Evolutionary conservation across 1,140 invertebrate species (phyloP).

Genomic region (Dryas iulia): DNA sequence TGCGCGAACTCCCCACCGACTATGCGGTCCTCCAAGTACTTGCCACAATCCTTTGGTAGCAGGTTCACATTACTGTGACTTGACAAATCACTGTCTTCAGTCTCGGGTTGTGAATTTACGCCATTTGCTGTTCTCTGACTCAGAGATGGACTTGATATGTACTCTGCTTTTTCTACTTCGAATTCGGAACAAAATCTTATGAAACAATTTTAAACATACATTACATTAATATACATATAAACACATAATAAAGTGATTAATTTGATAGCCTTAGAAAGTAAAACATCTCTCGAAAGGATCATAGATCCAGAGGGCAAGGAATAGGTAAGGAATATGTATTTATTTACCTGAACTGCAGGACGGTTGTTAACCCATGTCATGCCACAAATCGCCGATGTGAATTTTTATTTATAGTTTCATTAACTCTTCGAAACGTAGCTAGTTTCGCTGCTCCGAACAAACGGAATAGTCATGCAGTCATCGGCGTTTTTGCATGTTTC

Average conservation of each 20-base stretch:
- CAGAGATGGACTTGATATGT: not conserved
- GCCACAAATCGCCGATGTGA: not conserved
- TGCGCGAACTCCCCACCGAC: constrained; percentile 16
- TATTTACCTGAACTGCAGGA: not conserved
- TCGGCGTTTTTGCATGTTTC: not conserved
- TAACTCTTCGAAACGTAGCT: not conserved
- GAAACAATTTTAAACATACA: no score
- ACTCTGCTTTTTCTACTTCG: not conserved
- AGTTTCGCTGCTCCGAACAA: not conserved
- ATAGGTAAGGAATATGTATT: not conserved
- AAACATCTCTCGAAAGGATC: no score
- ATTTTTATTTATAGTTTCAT: not conserved
- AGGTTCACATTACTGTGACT: constrained; percentile 10
- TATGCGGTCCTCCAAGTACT: constrained; percentile 17
- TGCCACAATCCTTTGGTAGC: constrained; percentile 26
- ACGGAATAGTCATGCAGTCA: not conserved
- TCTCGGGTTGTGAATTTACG: no score
- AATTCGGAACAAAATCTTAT: constrained; percentile 10
- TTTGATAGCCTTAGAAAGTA: no score
- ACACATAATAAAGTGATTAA: no score
- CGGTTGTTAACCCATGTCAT: not conserved
- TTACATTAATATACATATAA: no score
- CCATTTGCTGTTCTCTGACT: not conserved
- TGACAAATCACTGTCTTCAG: not conserved
- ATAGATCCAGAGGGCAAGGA: not conserved